A percentile compares a stretch with the other conserved stretches of the same genome.
phyloP scores from a whole-genome alignment of 2,113 vertebrate genomes.

The Tyto alba region DNA sequence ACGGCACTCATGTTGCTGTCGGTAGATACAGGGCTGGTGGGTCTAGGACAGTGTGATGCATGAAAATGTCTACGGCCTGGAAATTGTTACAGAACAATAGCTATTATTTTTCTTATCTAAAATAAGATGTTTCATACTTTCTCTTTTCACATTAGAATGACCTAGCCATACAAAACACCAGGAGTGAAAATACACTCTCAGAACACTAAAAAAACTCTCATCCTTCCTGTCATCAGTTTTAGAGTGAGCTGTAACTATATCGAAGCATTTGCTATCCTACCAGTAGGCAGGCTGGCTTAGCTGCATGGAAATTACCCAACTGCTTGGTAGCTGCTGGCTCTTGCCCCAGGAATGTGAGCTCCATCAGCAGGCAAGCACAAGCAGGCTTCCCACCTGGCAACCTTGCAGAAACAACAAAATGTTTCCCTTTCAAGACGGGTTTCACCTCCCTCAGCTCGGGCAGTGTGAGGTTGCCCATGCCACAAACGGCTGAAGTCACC shows the following conservation, averaged over 20 bases:
- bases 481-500: neutral
- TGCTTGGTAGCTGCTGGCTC: neutral
- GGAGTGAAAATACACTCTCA: neutral
- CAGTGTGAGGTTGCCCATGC: fast-evolving
- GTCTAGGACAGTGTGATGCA: conserved; percentile 83
- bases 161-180: neutral
- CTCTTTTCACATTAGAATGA: neutral
- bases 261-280: neutral
- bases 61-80: conserved; percentile 92
- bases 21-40: conserved; percentile 92
- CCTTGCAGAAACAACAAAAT: neutral
- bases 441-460: neutral
- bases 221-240: neutral
- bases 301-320: neutral
- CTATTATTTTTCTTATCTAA: neutral
- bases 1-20: conserved; percentile 96
- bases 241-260: neutral
- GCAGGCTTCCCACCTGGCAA: neutral
- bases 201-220: neutral
- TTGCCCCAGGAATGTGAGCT: neutral
- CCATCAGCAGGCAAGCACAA: neutral
- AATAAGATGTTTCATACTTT: neutral
- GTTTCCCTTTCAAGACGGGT: neutral
- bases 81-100: neutral
- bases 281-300: neutral